Evolutionary conservation across 2,113 vertebrate genomes (phyloP), one percentile per base, ranked within the genome.

Genomic region (Heterotis niloticus): DNA sequence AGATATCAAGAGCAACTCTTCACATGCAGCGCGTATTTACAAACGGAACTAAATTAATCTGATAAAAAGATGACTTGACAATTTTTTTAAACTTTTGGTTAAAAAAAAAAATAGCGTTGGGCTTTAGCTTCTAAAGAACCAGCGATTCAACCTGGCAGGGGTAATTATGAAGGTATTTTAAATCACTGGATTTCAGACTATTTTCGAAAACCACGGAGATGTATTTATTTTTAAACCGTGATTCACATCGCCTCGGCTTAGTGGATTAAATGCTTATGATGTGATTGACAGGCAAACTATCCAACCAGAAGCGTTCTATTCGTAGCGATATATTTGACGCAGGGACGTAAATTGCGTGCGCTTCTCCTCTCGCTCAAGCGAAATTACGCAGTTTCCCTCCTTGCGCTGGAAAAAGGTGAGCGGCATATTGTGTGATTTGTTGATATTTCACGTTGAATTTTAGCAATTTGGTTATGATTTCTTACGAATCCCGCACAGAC

Each of bases 381-480:
- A 76, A 44, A 62, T 76, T 80, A 0, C 26, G 71, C 78, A 77
- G 66, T 87, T 90, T 91, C 87, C 88, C 86, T 88, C 89, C 85
- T 88, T 86, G 86, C 24, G 34, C 79, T 82, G 73, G 23, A 3
- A 1, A 67, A 75, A 76, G 87, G 85, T 79, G 85, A 82, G 11
- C 24, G 51, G 24, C 69, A 34, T 26, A 44, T 68, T 62, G 29
- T 64, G 26, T 28, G 18, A 26, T 78, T 78, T 29, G 28, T n/a
- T 70, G 14, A 18, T 5, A 64, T 51, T 28, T 44, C n/a, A n/a
- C n/a, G n/a, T n/a, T 20, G 11, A 70, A 60, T 10, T 16, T 20
- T n/a, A 44, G 2, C n/a, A 10, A 11, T 18, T 17, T 64, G 34
- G 59, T 59, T 59, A 76, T 3, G n/a, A 28, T 14, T 64, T 34